Percentiles rank a stretch among this genome's conserved stretches.
These are phyloP conservation scores for Chaetodon trifasciatus DNA, from an alignment of 2,797 vertebrate genomes.

Conservation along the genomic window DNA sequence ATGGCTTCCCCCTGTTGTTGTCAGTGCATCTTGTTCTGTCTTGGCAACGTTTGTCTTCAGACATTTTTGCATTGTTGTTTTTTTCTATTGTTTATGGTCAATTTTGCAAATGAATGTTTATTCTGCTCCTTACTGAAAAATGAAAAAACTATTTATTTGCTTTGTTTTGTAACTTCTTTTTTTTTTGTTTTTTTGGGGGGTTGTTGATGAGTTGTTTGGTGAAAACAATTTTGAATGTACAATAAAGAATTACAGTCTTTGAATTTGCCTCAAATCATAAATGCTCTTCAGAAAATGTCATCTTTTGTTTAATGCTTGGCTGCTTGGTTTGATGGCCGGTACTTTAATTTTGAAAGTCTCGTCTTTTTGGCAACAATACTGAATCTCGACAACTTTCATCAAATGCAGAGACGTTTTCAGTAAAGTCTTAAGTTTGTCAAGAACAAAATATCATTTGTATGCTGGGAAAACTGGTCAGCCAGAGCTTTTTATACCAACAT, in stretches of 20 bases:
- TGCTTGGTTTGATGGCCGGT: conserved; percentile 71
- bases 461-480: background rate
- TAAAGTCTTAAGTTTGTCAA: conserved; percentile 37
- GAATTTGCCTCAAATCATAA: conserved; percentile 66
- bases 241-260: conserved; percentile 70
- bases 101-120: conserved; percentile 76
- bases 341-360: conserved; percentile 50
- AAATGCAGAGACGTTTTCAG: conserved; percentile 26
- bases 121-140: conserved; percentile 69
- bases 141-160: conserved; percentile 65
- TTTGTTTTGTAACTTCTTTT: conserved; percentile 66
- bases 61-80: conserved; percentile 66
- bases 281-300: conserved; percentile 56
- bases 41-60: conserved; percentile 70
- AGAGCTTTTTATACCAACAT: background rate
- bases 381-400: conserved; percentile 36
- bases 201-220: conserved; percentile 46
- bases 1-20: conserved; percentile 65
- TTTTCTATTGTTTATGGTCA: conserved; percentile 74
- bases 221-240: conserved; percentile 66
- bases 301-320: conserved; percentile 75
- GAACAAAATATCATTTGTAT: conserved; percentile 10
- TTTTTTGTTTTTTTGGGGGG: conserved; percentile 3
- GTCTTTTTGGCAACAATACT: conserved; percentile 23
- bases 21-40: conserved; percentile 70